These are phyloP conservation scores for Kuschelorhynchus macadamiae DNA, from an alignment of 2,888 invertebrate genomes.

Conservation along the genomic window DNA sequence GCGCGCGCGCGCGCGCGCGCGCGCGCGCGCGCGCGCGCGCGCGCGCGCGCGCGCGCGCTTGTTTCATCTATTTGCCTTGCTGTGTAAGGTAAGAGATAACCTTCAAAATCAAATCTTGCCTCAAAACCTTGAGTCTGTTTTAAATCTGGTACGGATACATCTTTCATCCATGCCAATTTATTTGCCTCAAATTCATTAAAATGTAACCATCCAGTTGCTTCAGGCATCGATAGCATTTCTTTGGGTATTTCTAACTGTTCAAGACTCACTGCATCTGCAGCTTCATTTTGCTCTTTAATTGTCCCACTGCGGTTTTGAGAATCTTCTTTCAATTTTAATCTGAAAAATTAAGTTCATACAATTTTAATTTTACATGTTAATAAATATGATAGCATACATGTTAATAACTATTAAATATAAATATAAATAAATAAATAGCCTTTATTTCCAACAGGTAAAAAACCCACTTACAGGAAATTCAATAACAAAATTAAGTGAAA, in stretches of 20 bases:
- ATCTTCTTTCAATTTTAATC: slow-evolving; percentile 53
- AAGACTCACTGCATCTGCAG: slow-evolving; percentile 58
- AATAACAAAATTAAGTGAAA: too few relatives aligned
- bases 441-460: too few relatives aligned
- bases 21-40: too few relatives aligned
- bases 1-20: too few relatives aligned
- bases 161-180: slow-evolving; percentile 91
- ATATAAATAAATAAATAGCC: too few relatives aligned
- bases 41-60: too few relatives aligned
- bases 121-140: slow-evolving; percentile 70
- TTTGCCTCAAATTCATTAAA: slow-evolving; percentile 90
- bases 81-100: slow-evolving; percentile 81
- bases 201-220: slow-evolving; percentile 83
- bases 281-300: slow-evolving; percentile 66
- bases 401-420: too few relatives aligned
- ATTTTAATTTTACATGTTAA: not conserved
- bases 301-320: slow-evolving; percentile 52
- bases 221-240: slow-evolving; percentile 74
- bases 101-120: slow-evolving; percentile 88
- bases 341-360: slow-evolving; percentile 4
- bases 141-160: slow-evolving; percentile 71
- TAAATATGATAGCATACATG: not conserved
- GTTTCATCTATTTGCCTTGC: slow-evolving; percentile 75
- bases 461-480: too few relatives aligned
- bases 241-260: slow-evolving; percentile 70